Percentiles rank a stretch among this genome's conserved stretches.
phyloP scores from a whole-genome alignment of 2,113 vertebrate genomes.

The Pollimyrus isidori region DNA sequence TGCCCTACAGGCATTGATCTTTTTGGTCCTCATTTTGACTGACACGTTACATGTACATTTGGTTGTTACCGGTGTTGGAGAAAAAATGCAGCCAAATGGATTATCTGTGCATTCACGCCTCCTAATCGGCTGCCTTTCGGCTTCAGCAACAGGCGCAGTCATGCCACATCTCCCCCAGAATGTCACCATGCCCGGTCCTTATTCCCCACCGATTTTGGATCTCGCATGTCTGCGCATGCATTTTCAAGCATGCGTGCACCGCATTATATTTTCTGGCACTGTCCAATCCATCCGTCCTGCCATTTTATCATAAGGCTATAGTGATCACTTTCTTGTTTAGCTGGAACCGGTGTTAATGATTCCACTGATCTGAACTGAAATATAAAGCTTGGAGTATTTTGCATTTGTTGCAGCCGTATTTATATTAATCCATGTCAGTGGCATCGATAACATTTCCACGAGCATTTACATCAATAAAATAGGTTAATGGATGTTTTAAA shows the following conservation, averaged over 20 bases:
- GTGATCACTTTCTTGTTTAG: background rate
- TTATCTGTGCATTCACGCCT: no score
- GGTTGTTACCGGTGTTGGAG: no score
- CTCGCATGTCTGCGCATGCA: no score
- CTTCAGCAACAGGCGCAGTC: background rate
- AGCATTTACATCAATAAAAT: background rate
- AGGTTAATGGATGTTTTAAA: background rate
- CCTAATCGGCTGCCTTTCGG: no score
- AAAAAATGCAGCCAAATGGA: no score
- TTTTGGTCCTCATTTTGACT: background rate
- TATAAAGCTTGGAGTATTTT: background rate
- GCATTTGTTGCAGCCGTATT: background rate
- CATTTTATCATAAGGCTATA: background rate
- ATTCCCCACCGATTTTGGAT: background rate
- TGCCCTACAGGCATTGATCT: background rate
- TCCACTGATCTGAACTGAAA: background rate
- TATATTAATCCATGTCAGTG: background rate
- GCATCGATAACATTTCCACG: no score
- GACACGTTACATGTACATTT: background rate
- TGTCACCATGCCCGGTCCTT: background rate
- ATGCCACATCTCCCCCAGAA: background rate
- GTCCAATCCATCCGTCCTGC: background rate
- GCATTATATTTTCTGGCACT: background rate
- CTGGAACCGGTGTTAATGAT: background rate
- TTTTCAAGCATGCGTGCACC: background rate